Conservation (phyloP, 2,888 invertebrate genomes). For the Epinotia ramella region DNA sequence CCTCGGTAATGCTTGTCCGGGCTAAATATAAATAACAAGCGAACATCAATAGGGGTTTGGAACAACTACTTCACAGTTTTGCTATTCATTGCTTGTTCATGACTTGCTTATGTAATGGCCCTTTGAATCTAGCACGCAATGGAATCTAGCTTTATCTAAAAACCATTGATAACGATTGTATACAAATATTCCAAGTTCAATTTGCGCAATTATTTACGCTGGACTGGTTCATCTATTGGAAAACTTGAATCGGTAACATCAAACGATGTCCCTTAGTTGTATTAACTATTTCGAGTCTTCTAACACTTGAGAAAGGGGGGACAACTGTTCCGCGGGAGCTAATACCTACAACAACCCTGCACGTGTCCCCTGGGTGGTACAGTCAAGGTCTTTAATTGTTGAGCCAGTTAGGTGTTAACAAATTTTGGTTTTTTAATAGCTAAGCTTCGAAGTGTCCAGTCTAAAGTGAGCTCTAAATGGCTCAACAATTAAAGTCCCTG, state of each 20-base stretch:
- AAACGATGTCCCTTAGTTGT: constrained; percentile 11
- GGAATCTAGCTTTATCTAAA: background rate
- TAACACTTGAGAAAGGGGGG: too few species aligned
- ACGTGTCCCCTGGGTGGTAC: too few species aligned
- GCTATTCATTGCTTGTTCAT: background rate
- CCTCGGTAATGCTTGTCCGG: background rate
- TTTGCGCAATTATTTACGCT: constrained; percentile 20
- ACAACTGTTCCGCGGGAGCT: too few species aligned
- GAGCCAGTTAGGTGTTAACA: too few species aligned
- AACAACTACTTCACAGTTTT: background rate
- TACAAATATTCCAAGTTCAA: constrained; percentile 2
- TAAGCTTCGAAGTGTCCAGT: too few species aligned
- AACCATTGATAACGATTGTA: background rate
- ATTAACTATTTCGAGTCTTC: too few species aligned
- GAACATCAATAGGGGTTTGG: constrained; percentile 16
- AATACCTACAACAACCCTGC: too few species aligned
- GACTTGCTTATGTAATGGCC: background rate
- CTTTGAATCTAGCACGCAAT: background rate
- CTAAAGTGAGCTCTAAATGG: too few species aligned
- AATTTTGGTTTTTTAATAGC: too few species aligned
- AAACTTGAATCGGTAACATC: constrained; percentile 28
- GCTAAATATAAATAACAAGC: constrained; percentile 32
- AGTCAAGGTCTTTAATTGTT: too few species aligned
- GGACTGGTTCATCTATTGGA: constrained; percentile 28
- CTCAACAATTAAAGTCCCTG: too few species aligned